phyloP scores from a whole-genome alignment of 2,113 vertebrate species.

The Platysteira castanea region DNA sequence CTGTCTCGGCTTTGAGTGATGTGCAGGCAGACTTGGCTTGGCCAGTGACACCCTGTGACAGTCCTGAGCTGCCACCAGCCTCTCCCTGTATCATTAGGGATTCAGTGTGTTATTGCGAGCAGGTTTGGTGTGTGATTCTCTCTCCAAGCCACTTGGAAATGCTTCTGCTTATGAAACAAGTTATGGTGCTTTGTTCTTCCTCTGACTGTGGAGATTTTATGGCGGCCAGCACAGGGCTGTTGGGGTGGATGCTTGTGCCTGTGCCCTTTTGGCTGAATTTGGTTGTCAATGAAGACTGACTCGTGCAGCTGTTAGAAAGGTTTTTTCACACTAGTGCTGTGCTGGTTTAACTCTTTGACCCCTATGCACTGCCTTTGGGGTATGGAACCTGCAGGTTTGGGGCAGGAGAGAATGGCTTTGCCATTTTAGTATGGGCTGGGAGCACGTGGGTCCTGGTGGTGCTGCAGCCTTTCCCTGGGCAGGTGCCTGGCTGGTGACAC shows the following conservation, averaged over 20 bases:
- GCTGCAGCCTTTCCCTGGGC: background rate
- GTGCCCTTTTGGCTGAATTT: background rate
- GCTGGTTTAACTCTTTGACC: background rate
- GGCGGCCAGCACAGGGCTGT: too few species aligned
- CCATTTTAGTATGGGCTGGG: rapidly evolving
- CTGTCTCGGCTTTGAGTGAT: background rate
- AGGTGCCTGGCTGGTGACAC: background rate
- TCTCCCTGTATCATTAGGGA: rapidly evolving
- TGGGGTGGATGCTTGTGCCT: rapidly evolving
- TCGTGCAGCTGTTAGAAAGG: background rate
- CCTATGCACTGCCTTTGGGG: background rate
- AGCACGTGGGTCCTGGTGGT: rapidly evolving
- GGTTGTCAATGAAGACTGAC: background rate
- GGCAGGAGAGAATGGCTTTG: background rate
- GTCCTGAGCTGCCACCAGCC: background rate
- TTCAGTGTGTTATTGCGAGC: background rate
- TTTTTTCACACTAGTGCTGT: background rate
- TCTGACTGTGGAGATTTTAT: background rate
- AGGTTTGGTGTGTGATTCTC: background rate
- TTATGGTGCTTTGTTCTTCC: background rate
- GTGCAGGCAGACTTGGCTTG: background rate
- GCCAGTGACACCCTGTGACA: background rate
- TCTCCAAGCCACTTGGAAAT: background rate
- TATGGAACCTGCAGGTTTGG: background rate
- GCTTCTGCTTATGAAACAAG: background rate